Percentiles rank a stretch among this genome's conserved stretches.
phyloP scores from a whole-genome alignment of 1,140 invertebrate species.

The Belonocnema kinseyi region DNA sequence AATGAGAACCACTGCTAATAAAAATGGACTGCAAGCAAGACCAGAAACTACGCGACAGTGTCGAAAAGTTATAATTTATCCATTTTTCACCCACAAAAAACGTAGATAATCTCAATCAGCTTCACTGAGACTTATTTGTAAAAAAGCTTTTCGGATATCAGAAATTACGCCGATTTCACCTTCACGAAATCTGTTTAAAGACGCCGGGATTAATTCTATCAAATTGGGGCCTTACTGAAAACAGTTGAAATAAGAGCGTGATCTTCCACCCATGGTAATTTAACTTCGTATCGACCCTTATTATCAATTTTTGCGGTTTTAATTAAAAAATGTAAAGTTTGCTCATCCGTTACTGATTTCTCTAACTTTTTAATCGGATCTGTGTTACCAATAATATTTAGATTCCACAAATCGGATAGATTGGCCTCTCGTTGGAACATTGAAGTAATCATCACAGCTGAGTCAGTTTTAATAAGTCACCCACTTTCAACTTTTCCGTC shows the following conservation, averaged over 20 bases:
- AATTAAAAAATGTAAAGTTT: too few species aligned
- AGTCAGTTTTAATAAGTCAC: not conserved
- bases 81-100: slow-evolving; percentile 61
- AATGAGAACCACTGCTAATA: slow-evolving; percentile 47
- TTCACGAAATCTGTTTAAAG: slow-evolving; percentile 62
- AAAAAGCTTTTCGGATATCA: slow-evolving; percentile 70
- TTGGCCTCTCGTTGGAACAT: too few species aligned
- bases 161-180: slow-evolving; percentile 62
- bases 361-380: too few species aligned
- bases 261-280: too few species aligned
- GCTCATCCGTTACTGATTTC: too few species aligned
- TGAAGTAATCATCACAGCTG: not conserved
- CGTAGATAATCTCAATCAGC: slow-evolving; percentile 59
- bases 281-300: too few species aligned
- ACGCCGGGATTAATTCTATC: slow-evolving; percentile 62
- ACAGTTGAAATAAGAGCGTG: not conserved
- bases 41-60: slow-evolving; percentile 59
- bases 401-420: too few species aligned
- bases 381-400: too few species aligned
- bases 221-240: slow-evolving; percentile 59
- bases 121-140: slow-evolving; percentile 58
- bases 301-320: too few species aligned
- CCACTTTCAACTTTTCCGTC: not conserved
- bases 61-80: slow-evolving; percentile 43
- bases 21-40: slow-evolving; percentile 55